phyloP scores from a whole-genome alignment of 2,888 invertebrate genomes.

The Drosophila maculinotata region DNA sequence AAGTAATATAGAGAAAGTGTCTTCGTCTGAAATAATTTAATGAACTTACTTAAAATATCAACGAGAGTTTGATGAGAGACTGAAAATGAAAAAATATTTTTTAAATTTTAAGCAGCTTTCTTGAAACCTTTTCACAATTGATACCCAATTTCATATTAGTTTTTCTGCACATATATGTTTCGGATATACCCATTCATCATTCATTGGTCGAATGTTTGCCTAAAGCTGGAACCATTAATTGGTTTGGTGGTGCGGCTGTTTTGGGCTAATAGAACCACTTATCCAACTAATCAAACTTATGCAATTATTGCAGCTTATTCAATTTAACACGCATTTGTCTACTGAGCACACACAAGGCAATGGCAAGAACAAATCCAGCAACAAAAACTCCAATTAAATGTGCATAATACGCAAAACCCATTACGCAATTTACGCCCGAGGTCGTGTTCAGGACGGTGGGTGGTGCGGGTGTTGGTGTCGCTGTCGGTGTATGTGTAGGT shows the following conservation, averaged over 20 bases:
- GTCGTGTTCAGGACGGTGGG: conserved; percentile 1
- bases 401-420: conserved; percentile 49
- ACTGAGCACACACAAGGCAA: conserved; percentile 1
- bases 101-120: no score
- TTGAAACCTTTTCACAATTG: no score
- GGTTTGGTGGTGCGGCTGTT: not conserved
- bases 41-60: no score
- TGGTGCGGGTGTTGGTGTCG: not conserved
- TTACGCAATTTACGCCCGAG: conserved; percentile 39
- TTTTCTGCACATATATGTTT: no score
- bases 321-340: conserved; percentile 61
- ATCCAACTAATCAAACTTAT: conserved; percentile 72
- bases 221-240: conserved; percentile 12
- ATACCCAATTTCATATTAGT: no score
- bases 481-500: no score
- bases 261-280: conserved; percentile 54
- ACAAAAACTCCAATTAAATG: conserved; percentile 65
- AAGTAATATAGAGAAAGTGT: no score
- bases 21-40: no score
- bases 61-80: no score
- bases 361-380: conserved; percentile 22
- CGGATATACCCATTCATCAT: no score
- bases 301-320: conserved; percentile 72
- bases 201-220: no score
- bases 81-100: no score